Evolutionary conservation across 2,113 vertebrate species (phyloP), one percentile per base, ranked within the genome.

Genomic region (Furnarius figulus): DNA sequence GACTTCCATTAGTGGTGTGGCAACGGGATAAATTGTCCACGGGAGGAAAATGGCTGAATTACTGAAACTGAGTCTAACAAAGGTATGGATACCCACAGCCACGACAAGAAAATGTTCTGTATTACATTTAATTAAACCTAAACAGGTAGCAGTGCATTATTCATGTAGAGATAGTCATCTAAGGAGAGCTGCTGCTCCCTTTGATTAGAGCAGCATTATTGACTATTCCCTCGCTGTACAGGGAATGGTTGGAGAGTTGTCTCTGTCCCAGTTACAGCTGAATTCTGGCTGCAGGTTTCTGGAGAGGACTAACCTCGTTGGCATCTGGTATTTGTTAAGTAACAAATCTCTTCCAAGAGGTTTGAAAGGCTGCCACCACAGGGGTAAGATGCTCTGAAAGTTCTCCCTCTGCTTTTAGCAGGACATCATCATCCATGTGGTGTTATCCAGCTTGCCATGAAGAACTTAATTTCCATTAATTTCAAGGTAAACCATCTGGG

Each of bases 101-200:
- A 67, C 56, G 90, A 87, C 92, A 95, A 92, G 12, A 47, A 87
- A 65, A 71, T 30, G 35, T 92, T 96, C 76, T 97, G 78, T 92
- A 77, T 68, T 97, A 91, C 61, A 82, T 82, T 96, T 94, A 97
- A 97, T 96, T 97, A 97, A 97, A 97, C 70, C 80, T 95, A 93
- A 97, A 91, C 58, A 75, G 87, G 93, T 93, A 95, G 75, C 50
- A 96, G 78, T 50, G 88, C 47, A 66, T 97, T 59, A 76, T 94
- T 97, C 80, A 92, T 87, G 96, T 37, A 84, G 79, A 61, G 61
- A 89, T 78, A 81, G 77, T 77, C 49, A 90, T 91, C 78, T 96
- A 83, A 93, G 83, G 78, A 91, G 84, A 94, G 85, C 65, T 89
- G 78, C 67, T 86, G 93, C 88, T 11, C 63, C 30, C 80, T 91